Conservation (phyloP, 2,888 invertebrate genomes). For the Chelonus formosanus region DNA sequence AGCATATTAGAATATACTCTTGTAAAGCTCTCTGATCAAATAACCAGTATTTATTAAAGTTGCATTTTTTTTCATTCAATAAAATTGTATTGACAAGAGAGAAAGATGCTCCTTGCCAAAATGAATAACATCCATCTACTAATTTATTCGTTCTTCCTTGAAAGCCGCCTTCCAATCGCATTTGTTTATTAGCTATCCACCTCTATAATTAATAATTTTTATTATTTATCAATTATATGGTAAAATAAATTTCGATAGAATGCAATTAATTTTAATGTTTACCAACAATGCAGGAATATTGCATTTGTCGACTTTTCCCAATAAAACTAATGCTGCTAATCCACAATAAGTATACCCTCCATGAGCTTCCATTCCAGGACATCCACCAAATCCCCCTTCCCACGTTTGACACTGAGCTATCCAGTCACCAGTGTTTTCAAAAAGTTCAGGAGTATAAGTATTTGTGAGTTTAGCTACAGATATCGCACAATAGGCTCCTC, state of each 20-base stretch:
- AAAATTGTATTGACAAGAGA: slow-evolving; percentile 85
- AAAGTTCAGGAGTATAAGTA: slow-evolving; percentile 78
- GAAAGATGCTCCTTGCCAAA: slow-evolving; percentile 97
- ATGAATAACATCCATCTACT: slow-evolving; percentile 98
- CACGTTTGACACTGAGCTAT: slow-evolving; percentile 95
- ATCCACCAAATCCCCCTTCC: slow-evolving; percentile 97
- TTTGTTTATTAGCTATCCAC: slow-evolving; percentile 92
- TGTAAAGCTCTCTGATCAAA: slow-evolving; percentile 90
- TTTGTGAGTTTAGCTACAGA: slow-evolving; percentile 89
- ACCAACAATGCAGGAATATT: slow-evolving; percentile 79
- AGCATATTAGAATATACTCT: slow-evolving; percentile 93
- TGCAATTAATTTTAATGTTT: slow-evolving; percentile 42
- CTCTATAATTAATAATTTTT: slow-evolving; percentile 65
- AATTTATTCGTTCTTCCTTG: slow-evolving; percentile 97
- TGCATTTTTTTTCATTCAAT: slow-evolving; percentile 64
- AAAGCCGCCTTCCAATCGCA: slow-evolving; percentile 95
- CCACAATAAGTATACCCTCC: slow-evolving; percentile 99
- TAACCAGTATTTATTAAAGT: slow-evolving; percentile 70
- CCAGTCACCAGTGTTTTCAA: slow-evolving; percentile 91
- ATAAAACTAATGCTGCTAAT: slow-evolving; percentile 85
- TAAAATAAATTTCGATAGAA: not conserved
- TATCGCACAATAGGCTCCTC: slow-evolving; percentile 97
- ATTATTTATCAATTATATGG: slow-evolving; percentile 7
- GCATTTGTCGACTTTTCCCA: slow-evolving; percentile 79
- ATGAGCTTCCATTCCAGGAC: slow-evolving; percentile 95